Evolutionary conservation across 2,113 vertebrate genomes (phyloP).

Genomic region (Strix aluco): DNA sequence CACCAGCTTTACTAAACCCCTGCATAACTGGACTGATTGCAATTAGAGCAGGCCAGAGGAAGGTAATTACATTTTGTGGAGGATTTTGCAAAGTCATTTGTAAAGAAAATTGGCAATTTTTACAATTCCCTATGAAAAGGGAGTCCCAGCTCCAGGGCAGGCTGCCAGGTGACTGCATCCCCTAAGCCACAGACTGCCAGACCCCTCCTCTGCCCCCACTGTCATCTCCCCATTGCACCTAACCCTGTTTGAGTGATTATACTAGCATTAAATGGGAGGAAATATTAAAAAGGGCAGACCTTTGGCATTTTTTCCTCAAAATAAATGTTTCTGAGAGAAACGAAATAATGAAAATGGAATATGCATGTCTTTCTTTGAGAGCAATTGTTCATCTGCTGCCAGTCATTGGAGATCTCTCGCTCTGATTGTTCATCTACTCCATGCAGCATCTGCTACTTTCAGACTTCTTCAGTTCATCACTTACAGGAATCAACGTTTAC

Average conservation of each 20-base stretch:
- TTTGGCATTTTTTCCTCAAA: not conserved
- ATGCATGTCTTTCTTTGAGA: not conserved
- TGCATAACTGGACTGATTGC: not conserved
- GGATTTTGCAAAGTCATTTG: slow-evolving; percentile 46
- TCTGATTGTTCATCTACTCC: not conserved
- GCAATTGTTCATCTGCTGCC: not conserved
- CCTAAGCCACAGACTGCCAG: not conserved
- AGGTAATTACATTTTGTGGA: slow-evolving; percentile 3
- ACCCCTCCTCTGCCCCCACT: not conserved
- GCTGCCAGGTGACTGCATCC: slow-evolving; percentile 3
- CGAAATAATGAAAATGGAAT: not conserved
- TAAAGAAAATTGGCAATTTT: slow-evolving; percentile 4
- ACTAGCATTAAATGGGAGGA: not conserved
- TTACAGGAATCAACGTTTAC: not conserved
- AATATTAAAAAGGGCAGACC: not conserved
- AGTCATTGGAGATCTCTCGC: not conserved
- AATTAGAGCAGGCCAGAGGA: not conserved
- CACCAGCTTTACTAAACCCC: not conserved
- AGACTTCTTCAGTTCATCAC: not conserved
- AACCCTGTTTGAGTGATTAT: not conserved
- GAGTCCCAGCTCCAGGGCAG: not conserved
- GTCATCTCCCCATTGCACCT: not conserved
- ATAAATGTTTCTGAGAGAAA: not conserved
- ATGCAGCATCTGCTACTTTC: not conserved
- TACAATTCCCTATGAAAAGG: not conserved